phyloP scores from a whole-genome alignment of 2,113 vertebrate genomes.

The Epinephelus cyanopodus region DNA sequence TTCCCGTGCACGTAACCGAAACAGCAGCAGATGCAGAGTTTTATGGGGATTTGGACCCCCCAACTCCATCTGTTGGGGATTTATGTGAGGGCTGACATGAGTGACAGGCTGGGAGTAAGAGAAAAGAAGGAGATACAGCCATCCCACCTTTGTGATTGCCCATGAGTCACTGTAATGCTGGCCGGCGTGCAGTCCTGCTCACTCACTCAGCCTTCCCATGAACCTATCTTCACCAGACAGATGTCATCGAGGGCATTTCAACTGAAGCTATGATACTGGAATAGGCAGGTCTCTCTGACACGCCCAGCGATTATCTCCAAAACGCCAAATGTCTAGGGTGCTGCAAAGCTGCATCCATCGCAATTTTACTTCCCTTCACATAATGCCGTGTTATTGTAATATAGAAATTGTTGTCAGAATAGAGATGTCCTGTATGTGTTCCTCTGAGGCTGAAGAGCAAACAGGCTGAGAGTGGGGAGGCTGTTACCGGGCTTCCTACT shows the following conservation, averaged over 20 bases:
- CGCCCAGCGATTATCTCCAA: slow-evolving; percentile 53
- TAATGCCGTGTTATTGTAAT: slow-evolving; percentile 28
- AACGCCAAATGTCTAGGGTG: slow-evolving; percentile 47
- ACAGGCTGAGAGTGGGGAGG: neutral
- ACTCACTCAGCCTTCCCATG: slow-evolving; percentile 38
- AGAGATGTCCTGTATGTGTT: slow-evolving; percentile 1
- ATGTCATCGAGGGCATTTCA: slow-evolving; percentile 44
- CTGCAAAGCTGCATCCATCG: slow-evolving; percentile 19
- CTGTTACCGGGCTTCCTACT: slow-evolving; percentile 7
- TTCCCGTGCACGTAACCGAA: neutral
- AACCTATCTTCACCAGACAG: slow-evolving; percentile 49
- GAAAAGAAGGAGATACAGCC: slow-evolving; percentile 28
- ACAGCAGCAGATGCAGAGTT: slow-evolving; percentile 9
- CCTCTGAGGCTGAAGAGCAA: slow-evolving; percentile 6
- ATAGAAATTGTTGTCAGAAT: slow-evolving; percentile 38
- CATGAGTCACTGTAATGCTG: slow-evolving; percentile 21
- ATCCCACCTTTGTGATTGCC: slow-evolving; percentile 50
- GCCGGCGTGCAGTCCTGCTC: slow-evolving; percentile 10
- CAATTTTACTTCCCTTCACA: slow-evolving; percentile 34
- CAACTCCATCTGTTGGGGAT: slow-evolving; percentile 30
- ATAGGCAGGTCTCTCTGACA: slow-evolving; percentile 19
- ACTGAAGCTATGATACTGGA: slow-evolving; percentile 37
- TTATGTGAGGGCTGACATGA: slow-evolving; percentile 26
- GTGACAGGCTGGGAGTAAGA: slow-evolving; percentile 24
- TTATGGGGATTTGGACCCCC: too few species aligned